Evolutionary conservation across 2,113 vertebrate species (phyloP), one percentile per base, ranked within the genome.

Genomic region (Mungos mungo): DNA sequence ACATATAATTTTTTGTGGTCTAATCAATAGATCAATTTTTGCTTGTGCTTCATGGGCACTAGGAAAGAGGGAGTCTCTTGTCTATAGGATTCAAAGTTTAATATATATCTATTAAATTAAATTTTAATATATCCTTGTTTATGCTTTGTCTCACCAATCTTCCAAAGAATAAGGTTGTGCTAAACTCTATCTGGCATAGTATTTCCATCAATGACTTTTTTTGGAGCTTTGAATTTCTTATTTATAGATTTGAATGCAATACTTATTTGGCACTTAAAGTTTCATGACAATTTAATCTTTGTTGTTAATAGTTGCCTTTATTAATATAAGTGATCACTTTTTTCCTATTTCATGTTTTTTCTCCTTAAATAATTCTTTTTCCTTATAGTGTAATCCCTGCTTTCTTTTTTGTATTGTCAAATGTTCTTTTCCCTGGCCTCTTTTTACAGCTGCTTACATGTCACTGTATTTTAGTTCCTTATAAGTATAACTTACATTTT

Each of bases 1-100:
- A 86, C 6, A 77, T 68, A 68, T 25, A 74, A 92, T 68, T 79
- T 72, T 90, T 96, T 65, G 54, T 93, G 41, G 31, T n/a, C 45
- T 68, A 81, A 93, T 79, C 88, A 50, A 92, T 27, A 85, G 45
- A 91, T 93, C 27, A 81, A 13, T 72, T 91, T 95, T 85, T 87
- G 41, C 79, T 81, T 60, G 38, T 47, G 23, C 65, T 94, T 87
- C 81, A 47, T 33, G 29, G 41, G 25, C 38, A 95, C n/a, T 77
- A 93, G 65, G 86, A 95, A 76, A 93, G 45, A 85, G 90, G 45
- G 27, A 76, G n/a, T 88, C 38, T 90, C 33, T 90, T 90, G 19
- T 86, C 50, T 81, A 86, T 80, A 63, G 31, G 52, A 68, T 95
- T 97, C 74, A 76, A 95, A 96, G 33, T 79, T 92, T 89, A 89